Evolutionary conservation across 2,888 invertebrate genomes (phyloP).

Genomic region (Melanargia galathea): DNA sequence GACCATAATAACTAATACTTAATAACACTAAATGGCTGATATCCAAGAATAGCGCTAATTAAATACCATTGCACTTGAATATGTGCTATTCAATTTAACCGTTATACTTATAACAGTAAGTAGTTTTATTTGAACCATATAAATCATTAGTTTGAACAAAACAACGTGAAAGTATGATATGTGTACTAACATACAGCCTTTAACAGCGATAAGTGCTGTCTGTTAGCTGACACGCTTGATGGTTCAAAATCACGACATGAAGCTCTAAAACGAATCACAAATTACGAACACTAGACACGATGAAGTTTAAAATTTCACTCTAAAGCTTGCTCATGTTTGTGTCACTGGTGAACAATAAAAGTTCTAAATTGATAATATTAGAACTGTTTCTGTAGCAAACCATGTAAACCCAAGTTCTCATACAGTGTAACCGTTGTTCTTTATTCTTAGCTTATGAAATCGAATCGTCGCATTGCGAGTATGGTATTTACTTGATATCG

Average conservation of each 20-base stretch:
- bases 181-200: neutral
- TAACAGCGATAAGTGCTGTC: slow-evolving; percentile 24
- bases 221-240: slow-evolving; percentile 1
- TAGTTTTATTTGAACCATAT: neutral
- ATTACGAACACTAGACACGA: slow-evolving; percentile 23
- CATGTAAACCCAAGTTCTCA: neutral
- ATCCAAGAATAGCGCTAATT: neutral
- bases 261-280: slow-evolving; percentile 33
- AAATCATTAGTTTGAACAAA: neutral
- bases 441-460: slow-evolving; percentile 3
- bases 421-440: neutral
- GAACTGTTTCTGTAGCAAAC: neutral
- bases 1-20: neutral
- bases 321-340: too few species aligned
- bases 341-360: too few species aligned
- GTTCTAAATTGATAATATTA: too few species aligned
- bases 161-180: slow-evolving; percentile 26
- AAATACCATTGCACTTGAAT: neutral
- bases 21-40: neutral
- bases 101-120: neutral
- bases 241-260: slow-evolving; percentile 29
- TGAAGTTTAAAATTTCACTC: slow-evolving; percentile 27
- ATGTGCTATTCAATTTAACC: neutral
- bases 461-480: neutral
- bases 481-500: neutral